Evolutionary conservation across 2,113 vertebrate genomes (phyloP), one percentile per base, ranked within the genome.

Genomic region (Neogobius melanostomus): DNA sequence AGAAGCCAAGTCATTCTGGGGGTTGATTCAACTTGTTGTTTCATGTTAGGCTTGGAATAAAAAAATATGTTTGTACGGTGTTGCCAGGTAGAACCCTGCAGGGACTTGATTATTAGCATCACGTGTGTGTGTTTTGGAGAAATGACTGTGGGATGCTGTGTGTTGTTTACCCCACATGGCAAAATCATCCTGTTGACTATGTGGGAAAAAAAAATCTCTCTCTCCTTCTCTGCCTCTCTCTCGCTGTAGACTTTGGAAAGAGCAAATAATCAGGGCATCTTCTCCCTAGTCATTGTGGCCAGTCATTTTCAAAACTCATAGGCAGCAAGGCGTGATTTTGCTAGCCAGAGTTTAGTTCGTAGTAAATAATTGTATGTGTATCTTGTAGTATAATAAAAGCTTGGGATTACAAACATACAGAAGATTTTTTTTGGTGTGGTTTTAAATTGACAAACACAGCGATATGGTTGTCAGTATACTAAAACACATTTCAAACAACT

Each of bases 181-280:
- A 75, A 86, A 85, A 86, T 74, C 76, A 67, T 82, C 87, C 52
- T 85, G 85, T 90, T 76, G 84, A 89, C 87, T 86, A 63, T 59
- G 75, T 85, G 80, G 80, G 85, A 87, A 88, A 89, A 82, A 89
- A 88, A 85, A 87, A 65, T 74, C 49, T 65, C 51, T 72, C 74
- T 77, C 74, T 59, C 68, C 60, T 63, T 66, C 57, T 76, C 62
- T 79, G 73, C 28, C 49, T 65, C 51, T 72, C 74, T 59, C 68
- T 66, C 53, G 53, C 3, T 11, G 6, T 49, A 4, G 48, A 12
- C 10, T 14, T 49, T 2, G 6, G 6, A 49, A 49, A 49, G 48
- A 14, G 14, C 11, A 3, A 11, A 4, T 2, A 14, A 36, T 36
- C 21, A 21, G 21, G 21, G 21, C 21, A 2, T 21, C 28, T 36